A percentile compares a stretch with the other conserved stretches of the same genome.
These are phyloP conservation scores for Eulemur mongoz DNA, from an alignment of 2,797 vertebrate species.

Conservation along the genomic window DNA sequence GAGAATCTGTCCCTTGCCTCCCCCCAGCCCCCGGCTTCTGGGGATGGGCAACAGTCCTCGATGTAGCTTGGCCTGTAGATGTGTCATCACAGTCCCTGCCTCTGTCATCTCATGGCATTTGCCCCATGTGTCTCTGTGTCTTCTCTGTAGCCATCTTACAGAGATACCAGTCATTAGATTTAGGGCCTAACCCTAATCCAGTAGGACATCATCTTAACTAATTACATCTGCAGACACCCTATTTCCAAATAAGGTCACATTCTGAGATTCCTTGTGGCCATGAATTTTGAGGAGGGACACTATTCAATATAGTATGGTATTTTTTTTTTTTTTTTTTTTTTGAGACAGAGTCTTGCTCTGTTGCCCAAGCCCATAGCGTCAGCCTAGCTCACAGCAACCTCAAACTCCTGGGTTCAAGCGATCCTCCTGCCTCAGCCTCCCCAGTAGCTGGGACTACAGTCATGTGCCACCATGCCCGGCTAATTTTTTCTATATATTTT, in stretches of 20 bases:
- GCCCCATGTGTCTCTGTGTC: neutral
- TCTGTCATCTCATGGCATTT: neutral
- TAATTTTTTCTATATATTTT: too few relatives aligned
- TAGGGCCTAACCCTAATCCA: neutral
- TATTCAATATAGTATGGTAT: neutral
- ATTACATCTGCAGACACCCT: neutral
- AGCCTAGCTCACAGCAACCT: too few relatives aligned
- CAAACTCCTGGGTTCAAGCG: too few relatives aligned
- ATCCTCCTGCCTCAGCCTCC: too few relatives aligned
- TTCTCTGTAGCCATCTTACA: neutral
- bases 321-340: too few relatives aligned
- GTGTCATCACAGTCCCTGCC: neutral
- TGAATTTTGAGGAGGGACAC: neutral
- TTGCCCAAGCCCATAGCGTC: too few relatives aligned
- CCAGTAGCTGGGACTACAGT: too few relatives aligned
- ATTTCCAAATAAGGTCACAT: neutral
- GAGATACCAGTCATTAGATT: neutral
- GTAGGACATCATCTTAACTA: neutral
- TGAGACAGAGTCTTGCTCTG: too few relatives aligned
- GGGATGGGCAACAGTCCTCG: neutral
- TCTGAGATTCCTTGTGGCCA: neutral
- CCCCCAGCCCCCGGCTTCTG: too few relatives aligned
- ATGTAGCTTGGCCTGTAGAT: neutral
- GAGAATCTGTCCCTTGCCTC: neutral
- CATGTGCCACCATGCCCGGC: too few relatives aligned